A percentile compares a stretch with the other conserved stretches of the same genome.
These are phyloP conservation scores for Tinamus major DNA, from an alignment of 2,797 vertebrate species.

Conservation along the genomic window DNA sequence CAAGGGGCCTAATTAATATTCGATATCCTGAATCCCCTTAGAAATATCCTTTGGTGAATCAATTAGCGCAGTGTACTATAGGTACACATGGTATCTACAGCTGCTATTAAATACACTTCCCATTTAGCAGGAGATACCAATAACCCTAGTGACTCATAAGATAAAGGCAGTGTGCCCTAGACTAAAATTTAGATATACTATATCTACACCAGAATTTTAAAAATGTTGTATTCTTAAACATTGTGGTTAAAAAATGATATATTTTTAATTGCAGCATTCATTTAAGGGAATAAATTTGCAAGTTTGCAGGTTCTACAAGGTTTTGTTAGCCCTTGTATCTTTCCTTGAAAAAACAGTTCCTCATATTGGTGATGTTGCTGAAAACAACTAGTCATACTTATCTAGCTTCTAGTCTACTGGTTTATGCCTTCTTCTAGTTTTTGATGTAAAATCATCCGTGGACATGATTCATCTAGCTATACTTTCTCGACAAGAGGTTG, in stretches of 20 bases:
- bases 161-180: neutral
- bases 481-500: neutral
- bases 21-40: neutral
- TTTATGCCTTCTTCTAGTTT: neutral
- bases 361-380: neutral
- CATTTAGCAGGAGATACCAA: neutral
- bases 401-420: neutral
- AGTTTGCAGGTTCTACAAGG: neutral
- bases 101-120: neutral
- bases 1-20: neutral
- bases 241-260: neutral
- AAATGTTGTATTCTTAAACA: neutral
- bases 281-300: neutral
- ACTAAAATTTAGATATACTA: neutral
- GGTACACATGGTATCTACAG: neutral
- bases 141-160: neutral
- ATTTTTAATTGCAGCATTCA: neutral
- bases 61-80: neutral
- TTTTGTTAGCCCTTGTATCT: neutral
- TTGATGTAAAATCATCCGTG: neutral
- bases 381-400: neutral
- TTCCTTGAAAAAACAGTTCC: neutral
- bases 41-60: neutral
- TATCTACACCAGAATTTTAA: neutral
- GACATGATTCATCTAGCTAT: constrained; percentile 26